Base-by-base conservation (phyloP, 2,888 invertebrate genomes). In the Eudemis profundana region DNA sequence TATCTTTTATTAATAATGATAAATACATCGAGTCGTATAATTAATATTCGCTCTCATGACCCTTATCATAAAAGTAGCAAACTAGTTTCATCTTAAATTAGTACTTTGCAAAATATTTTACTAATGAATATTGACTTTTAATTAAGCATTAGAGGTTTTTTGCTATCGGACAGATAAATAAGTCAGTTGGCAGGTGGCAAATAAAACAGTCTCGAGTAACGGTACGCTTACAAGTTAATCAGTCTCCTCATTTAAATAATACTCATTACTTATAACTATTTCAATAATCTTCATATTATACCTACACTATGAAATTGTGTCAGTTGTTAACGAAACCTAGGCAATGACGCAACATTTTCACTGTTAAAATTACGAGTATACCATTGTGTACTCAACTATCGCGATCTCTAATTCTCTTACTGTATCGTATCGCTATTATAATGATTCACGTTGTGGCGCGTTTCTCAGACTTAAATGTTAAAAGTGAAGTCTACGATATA, bases 191-290 rank as follows among this genome's bases (percentile, higher is more conserved):
- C 51, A 46, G 40, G 19, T 53, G 38, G 19, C 8, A 59, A 51
- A 47, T 61, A 50, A 50, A 66, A 66, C 59, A 4, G 38, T 15
- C 57, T 15, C 53, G 42, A 50, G 56, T 74, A 78, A 76, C 75
- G 76, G 74, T 70, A 68, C 60, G 42, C 47, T 57, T 54, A 61
- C 60, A 70, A 70, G 69, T 72, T 72, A 76, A 72, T 74, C 68
- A 73, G 72, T 68, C 67, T 12, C 68, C 69, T 15, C 40, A 21
- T 40, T 33, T 51, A 51, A 36, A 12, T 21, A 17, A 33, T 33
- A 27, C 42, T 14, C 14, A 33, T 29, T 27, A 27, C 27, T 27
- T 19, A 44, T 65, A 29, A 60, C 40, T 33, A 57, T 15, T 33
- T 27, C 19, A 36, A 51, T 56, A 7, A 46, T 27, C 56, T 56